Evolutionary conservation across 2,113 vertebrate genomes (phyloP).

Genomic region (Opisthocomus hoazin): DNA sequence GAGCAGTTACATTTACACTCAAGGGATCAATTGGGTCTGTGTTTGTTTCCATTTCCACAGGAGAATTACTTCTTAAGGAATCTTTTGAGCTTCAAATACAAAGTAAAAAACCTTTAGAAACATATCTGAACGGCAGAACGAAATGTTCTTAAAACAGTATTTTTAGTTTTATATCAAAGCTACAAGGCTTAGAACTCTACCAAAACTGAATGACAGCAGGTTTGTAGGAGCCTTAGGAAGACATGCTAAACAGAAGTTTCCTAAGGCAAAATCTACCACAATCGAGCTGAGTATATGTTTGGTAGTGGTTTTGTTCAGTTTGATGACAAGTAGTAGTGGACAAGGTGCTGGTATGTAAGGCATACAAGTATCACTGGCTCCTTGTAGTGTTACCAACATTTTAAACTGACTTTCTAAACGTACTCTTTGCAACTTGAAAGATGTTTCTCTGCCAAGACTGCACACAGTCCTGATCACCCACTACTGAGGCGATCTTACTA

Average conservation of each 20-base stretch:
- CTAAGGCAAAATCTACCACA: background rate
- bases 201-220: background rate
- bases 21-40: constrained; percentile 86
- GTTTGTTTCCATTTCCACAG: constrained; percentile 97
- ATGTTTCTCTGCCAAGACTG: background rate
- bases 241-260: background rate
- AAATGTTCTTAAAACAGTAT: background rate
- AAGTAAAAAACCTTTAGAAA: background rate
- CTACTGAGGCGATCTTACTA: background rate
- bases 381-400: background rate
- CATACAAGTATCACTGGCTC: background rate
- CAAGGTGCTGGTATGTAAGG: background rate
- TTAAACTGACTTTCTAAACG: background rate
- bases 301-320: background rate
- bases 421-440: background rate
- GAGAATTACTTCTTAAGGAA: constrained; percentile 90
- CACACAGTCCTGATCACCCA: background rate
- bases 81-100: constrained; percentile 84
- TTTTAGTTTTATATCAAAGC: background rate
- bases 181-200: background rate
- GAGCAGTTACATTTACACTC: constrained; percentile 73
- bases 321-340: background rate
- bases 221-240: background rate
- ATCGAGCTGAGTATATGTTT: background rate
- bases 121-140: background rate